Base-by-base conservation (phyloP, 2,888 invertebrate genomes). In the Tanaodytes sp. region DNA sequence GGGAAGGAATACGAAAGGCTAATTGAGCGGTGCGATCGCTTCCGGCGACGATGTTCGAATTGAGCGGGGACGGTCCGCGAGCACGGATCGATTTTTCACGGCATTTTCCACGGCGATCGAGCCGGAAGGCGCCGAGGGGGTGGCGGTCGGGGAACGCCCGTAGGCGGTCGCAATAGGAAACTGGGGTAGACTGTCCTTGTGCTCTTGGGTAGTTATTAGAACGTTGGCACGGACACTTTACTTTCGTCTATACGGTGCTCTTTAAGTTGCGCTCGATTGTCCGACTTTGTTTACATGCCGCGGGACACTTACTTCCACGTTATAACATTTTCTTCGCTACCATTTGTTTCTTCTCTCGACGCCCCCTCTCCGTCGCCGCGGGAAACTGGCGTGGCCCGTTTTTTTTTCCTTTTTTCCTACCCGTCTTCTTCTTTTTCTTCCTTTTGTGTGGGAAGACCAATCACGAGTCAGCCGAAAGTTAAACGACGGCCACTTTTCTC, bases 161-260 rank as follows among this genome's bases (percentile, higher is more conserved):
- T 78, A 79, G 81, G 78, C 79, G 80, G 77, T 79, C 77, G 81
- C 78, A 79, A 82, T 81, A 79, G 82, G 82, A 81, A 82, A 82
- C 82, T 82, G 79, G 83, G 83, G 82, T 83, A 82, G 79, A 77
- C 81, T 80, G 82, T 82, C 82, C 83, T 83, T 83, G 82, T 77
- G 81, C 81, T 82, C 80, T 79, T 77, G 77, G 79, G 78, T 81
- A 79, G 80, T 82, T 82, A 81, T 80, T 82, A 81, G 82, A 82
- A 81, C 82, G 80, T 83, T 83, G 82, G 82, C 82, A 83, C 80
- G 77, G 78, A 80, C 79, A 79, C 80, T 77, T 79, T 79, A 78
- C 78, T 76, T 79, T 78, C 58, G 58, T 62, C 63, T 65, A 70
- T 55, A 57, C 59, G 61, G 59, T 55, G 51, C 46, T 59, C 59